Percentiles rank a stretch among this genome's conserved stretches.
These are phyloP conservation scores for Trissonchulus latispiculum DNA, from an alignment of 2,888 invertebrate genomes.

Conservation along the genomic window DNA sequence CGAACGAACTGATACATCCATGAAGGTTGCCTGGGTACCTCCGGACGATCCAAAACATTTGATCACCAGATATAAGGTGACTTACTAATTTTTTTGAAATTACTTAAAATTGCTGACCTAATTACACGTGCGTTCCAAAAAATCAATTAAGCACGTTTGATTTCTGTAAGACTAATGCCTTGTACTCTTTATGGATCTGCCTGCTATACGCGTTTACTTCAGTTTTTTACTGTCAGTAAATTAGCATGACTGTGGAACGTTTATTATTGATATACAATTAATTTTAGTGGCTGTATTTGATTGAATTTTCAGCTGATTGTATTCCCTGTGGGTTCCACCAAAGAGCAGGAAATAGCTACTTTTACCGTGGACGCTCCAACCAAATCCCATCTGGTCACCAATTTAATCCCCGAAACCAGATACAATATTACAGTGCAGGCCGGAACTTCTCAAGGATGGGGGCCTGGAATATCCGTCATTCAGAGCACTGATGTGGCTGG, in stretches of 20 bases:
- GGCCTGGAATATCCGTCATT: conserved; percentile 38
- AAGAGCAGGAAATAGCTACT: background rate
- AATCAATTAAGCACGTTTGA: no score
- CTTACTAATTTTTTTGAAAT: no score
- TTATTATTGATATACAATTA: no score
- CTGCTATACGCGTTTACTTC: no score
- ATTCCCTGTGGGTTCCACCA: conserved; percentile 17
- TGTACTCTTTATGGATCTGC: no score
- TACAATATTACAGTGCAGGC: conserved; percentile 41
- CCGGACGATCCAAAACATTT: conserved; percentile 34
- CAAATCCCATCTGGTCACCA: conserved; percentile 36
- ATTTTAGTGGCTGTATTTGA: background rate
- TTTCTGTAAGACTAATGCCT: no score
- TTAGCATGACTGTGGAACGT: no score
- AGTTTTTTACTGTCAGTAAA: no score
- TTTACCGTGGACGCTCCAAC: conserved; percentile 37
- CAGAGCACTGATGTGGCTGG: conserved; percentile 36
- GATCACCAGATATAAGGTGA: conserved; percentile 20
- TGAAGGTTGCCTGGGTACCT: conserved; percentile 40
- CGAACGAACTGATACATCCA: conserved; percentile 38
- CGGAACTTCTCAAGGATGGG: conserved; percentile 38
- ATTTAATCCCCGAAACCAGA: conserved; percentile 39
- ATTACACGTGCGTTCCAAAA: no score
- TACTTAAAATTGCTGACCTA: no score
- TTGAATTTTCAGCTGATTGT: conserved; percentile 10